A percentile compares a stretch with the other conserved stretches of the same genome.
These are phyloP conservation scores for Jacana jacana DNA, from an alignment of 2,113 vertebrate genomes.

Conservation along the genomic window DNA sequence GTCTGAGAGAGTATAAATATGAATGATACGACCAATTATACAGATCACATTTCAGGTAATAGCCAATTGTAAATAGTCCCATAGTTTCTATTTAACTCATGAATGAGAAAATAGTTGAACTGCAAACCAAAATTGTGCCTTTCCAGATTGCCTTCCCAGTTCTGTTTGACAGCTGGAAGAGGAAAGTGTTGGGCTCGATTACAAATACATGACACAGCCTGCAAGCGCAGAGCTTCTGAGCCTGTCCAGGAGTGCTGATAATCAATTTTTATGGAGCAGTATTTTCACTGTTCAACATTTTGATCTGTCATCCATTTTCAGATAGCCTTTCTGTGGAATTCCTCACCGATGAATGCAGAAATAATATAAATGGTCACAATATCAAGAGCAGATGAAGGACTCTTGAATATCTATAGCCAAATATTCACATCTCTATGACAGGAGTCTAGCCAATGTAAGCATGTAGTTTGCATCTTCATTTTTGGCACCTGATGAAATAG, in stretches of 20 bases:
- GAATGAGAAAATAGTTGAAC: not conserved
- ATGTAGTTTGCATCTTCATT: not conserved
- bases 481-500: slow-evolving; percentile 17
- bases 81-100: not conserved
- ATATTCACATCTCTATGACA: not conserved
- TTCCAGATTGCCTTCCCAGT: not conserved
- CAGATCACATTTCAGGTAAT: slow-evolving; percentile 13
- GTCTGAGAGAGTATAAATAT: not conserved
- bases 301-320: not conserved
- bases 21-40: not conserved
- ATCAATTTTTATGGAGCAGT: not conserved
- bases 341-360: not conserved
- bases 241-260: not conserved
- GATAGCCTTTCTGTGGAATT: not conserved
- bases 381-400: not conserved
- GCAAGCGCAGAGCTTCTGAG: not conserved
- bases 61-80: not conserved
- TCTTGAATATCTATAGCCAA: not conserved
- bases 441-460: not conserved
- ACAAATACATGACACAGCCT: not conserved
- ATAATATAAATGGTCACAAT: not conserved
- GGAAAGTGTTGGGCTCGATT: not conserved
- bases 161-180: not conserved
- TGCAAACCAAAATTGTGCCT: not conserved
- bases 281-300: not conserved